Evolutionary conservation across 2,888 invertebrate species (phyloP).

Genomic region (Agrochola lota): DNA sequence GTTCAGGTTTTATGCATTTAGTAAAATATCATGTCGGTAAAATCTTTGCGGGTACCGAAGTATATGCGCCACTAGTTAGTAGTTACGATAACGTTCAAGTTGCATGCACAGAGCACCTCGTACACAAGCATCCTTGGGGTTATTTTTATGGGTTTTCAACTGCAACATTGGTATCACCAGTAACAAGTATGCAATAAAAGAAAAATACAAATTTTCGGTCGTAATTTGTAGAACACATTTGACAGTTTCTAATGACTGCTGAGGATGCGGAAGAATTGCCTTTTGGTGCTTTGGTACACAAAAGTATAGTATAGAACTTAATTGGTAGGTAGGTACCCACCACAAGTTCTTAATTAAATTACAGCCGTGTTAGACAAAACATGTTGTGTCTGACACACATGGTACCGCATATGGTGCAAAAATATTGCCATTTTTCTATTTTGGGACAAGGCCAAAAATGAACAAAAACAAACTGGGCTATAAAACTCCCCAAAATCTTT

Average conservation of each 20-base stretch:
- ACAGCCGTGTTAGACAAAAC: too few species aligned
- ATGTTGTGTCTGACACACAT: too few species aligned
- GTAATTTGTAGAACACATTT: too few species aligned
- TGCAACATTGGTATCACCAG: not conserved
- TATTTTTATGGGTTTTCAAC: not conserved
- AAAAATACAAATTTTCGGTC: too few species aligned
- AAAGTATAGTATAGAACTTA: not conserved
- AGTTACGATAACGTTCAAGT: too few species aligned
- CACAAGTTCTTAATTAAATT: not conserved
- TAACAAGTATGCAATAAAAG: too few species aligned
- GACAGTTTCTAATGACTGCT: too few species aligned
- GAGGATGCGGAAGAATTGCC: too few species aligned
- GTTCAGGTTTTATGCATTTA: not conserved
- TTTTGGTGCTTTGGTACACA: not conserved
- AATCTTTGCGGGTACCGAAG: too few species aligned
- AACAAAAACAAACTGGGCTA: constrained; percentile 4
- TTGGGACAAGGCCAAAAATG: not conserved
- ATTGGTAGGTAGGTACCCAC: too few species aligned
- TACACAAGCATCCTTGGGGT: not conserved
- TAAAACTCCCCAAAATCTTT: constrained; percentile 26
- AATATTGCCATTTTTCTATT: not conserved
- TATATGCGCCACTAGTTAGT: not conserved
- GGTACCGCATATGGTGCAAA: not conserved
- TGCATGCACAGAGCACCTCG: not conserved
- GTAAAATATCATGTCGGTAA: too few species aligned